These are phyloP conservation scores for Apomyelois bistriatella DNA, from an alignment of 2,888 invertebrate genomes.

Conservation along the genomic window DNA sequence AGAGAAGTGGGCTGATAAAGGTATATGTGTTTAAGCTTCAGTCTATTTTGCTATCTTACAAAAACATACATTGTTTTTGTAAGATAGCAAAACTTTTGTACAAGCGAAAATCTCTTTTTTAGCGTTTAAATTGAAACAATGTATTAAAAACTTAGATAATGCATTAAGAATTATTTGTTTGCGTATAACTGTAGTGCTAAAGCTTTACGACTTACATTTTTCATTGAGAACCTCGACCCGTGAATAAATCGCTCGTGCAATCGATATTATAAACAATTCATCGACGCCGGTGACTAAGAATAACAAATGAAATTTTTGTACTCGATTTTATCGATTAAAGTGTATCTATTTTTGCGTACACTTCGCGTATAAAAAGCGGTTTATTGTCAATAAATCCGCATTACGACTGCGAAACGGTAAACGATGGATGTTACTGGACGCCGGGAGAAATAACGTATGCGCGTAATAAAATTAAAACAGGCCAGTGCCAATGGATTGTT, in stretches of 20 bases:
- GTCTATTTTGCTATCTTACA: no score
- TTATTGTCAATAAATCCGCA: constrained; percentile 47
- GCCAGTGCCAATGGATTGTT: constrained; percentile 17
- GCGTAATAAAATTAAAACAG: constrained; percentile 37
- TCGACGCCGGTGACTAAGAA: constrained; percentile 10
- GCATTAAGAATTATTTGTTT: no score
- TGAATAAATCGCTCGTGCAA: constrained; percentile 7
- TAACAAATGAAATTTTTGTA: constrained; percentile 17
- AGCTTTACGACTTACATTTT: neutral
- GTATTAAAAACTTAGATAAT: no score
- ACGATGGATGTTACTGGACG: constrained; percentile 3
- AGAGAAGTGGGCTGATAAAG: no score
- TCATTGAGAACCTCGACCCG: neutral
- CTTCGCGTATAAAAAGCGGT: constrained; percentile 37
- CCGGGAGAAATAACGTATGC: constrained; percentile 31
- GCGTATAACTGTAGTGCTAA: no score
- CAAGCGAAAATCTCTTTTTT: no score
- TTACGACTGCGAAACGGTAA: constrained; percentile 24
- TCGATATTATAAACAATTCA: constrained; percentile 14
- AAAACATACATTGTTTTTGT: no score
- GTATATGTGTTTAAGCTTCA: no score
- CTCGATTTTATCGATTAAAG: constrained; percentile 19
- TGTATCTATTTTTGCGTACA: constrained; percentile 26
- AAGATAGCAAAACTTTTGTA: no score
- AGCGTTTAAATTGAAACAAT: no score